Evolutionary conservation across 1,140 invertebrate species (phyloP).

Genomic region (Tribolium castaneum): DNA sequence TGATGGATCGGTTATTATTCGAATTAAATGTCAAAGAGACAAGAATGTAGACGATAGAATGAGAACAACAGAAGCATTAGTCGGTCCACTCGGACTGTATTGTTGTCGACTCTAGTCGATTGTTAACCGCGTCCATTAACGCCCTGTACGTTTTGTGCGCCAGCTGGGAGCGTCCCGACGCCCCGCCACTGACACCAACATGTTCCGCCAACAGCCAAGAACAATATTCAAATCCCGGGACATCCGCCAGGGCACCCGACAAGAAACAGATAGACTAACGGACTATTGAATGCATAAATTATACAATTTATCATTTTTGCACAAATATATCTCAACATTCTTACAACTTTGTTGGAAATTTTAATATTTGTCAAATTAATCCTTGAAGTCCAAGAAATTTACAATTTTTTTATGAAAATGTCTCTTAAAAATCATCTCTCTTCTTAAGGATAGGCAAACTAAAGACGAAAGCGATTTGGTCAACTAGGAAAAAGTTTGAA

Average conservation of each 20-base stretch:
- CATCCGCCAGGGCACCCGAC: slow-evolving; percentile 1
- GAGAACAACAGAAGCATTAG: slow-evolving; percentile 29
- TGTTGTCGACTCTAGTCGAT: slow-evolving; percentile 26
- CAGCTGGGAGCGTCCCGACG: slow-evolving; percentile 18
- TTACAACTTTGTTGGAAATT: too few relatives aligned
- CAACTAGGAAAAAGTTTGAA: too few relatives aligned
- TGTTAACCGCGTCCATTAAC: slow-evolving; percentile 34
- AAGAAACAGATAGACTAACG: slow-evolving; percentile 29
- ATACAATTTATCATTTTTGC: neutral
- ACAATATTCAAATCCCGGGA: slow-evolving; percentile 29
- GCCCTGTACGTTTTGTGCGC: slow-evolving; percentile 29
- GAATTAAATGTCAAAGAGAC: slow-evolving; percentile 32
- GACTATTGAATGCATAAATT: slow-evolving; percentile 32
- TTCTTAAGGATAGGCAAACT: too few relatives aligned
- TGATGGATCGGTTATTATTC: slow-evolving; percentile 34
- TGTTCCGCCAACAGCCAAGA: slow-evolving; percentile 23
- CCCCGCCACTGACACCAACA: slow-evolving; percentile 26
- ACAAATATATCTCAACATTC: too few relatives aligned
- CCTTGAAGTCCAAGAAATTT: too few relatives aligned
- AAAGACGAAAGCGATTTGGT: too few relatives aligned
- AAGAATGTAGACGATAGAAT: slow-evolving; percentile 13
- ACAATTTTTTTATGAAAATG: too few relatives aligned
- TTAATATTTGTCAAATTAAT: too few relatives aligned
- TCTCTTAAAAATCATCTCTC: too few relatives aligned
- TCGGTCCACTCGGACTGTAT: slow-evolving; percentile 17